Base-by-base conservation (phyloP, 2,797 vertebrate genomes). In the Phoeniculus purpureus region DNA sequence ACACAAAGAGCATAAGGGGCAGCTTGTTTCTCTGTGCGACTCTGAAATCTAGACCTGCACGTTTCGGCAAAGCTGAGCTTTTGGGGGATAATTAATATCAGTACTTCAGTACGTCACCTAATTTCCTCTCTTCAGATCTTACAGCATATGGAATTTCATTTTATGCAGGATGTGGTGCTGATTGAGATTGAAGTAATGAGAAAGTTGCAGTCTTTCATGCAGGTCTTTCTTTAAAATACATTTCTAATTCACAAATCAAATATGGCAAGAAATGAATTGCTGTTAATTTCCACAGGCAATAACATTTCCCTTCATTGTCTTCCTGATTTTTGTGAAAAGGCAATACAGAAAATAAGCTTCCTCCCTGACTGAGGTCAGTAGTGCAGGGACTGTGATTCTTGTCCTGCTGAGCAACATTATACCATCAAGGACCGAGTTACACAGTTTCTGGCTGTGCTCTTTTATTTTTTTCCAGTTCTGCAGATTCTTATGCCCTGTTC, bases 401-500 rank as follows among this genome's bases (percentile, higher is more conserved):
- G 90, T 94, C 55, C 80, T 59, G 90, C 96, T 91, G 93, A 96
- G 93, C 96, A 92, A 55, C 52, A 59, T 58, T 61, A 90, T 90
- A 87, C 77, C 74, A 71, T 71, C 88, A 83, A 89, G 68, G 77
- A 75, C 91, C 85, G 66, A 85, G 85, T 93, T 90, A 87, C 92
- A 89, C 94, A 94, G 15, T 29, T 88, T 92, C 84, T 96, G 97
- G 90, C 95, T 93, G 37, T 21, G 11, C 6, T 84, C 27, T 84
- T 52, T 70, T 34, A 29, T 81, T 84, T 90, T 55, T 94, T 94
- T 29, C 85, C 55, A 94, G 59, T 80, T 73, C 90, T 96, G 94
- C 93, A 87, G 92, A 96, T 96, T 95, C 90, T 64, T 96, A 75
- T 96, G 93, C 95, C 94, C 94, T 87, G 65, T 73, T 94, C 94